Evolutionary conservation across 2,113 vertebrate species (phyloP).

Genomic region (Macquaria australasica): DNA sequence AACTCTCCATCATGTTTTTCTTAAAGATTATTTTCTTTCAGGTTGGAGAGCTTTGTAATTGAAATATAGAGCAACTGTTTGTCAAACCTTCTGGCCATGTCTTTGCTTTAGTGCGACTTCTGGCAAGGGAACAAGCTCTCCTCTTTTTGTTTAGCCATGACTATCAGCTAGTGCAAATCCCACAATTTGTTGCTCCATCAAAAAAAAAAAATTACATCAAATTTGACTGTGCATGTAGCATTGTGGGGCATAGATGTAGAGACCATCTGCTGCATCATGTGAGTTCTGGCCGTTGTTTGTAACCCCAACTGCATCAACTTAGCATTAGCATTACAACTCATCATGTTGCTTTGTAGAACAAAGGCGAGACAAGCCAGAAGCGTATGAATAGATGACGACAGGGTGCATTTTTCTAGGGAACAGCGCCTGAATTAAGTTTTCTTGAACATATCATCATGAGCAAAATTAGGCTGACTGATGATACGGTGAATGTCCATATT

Average conservation of each 20-base stretch:
- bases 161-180: not conserved
- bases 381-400: not conserved
- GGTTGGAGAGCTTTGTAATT: not conserved
- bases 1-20: not conserved
- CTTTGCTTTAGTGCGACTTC: not conserved
- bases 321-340: not conserved
- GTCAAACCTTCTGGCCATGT: not conserved
- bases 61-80: constrained; percentile 23
- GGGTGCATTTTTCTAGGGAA: not conserved
- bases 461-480: not conserved
- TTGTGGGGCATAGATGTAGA: not conserved
- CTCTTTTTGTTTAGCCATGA: constrained; percentile 17
- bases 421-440: not conserved
- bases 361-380: not conserved
- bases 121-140: not conserved
- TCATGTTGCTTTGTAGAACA: not conserved
- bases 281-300: not conserved
- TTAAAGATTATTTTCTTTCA: not conserved
- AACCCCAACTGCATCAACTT: not conserved
- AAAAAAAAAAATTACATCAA: not conserved
- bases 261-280: constrained; percentile 3
- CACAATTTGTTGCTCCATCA: constrained; percentile 11
- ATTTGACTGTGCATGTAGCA: not conserved
- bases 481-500: not conserved
- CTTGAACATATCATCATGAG: not conserved